A percentile compares a stretch with the other conserved stretches of the same genome.
Conservation (phyloP, 2,113 vertebrate species). For the Macrotis lagotis region DNA sequence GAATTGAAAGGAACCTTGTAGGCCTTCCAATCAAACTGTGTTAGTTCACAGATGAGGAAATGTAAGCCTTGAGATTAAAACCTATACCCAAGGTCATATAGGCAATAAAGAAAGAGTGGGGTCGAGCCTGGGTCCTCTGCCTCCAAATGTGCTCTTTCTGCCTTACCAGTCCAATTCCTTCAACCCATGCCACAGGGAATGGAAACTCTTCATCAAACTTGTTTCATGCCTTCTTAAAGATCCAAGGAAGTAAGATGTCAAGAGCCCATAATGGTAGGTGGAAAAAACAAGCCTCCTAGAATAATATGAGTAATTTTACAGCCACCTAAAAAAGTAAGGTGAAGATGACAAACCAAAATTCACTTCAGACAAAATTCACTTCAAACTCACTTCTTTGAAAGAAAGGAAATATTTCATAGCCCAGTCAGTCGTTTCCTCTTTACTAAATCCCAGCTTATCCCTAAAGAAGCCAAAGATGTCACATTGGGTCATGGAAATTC, state of each 20-base stretch:
- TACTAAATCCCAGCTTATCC: background rate
- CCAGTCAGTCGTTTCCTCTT: background rate
- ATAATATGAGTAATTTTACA: background rate
- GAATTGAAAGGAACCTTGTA: background rate
- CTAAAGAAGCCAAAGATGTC: background rate
- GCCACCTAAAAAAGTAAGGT: too few relatives aligned
- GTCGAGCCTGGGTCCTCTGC: background rate
- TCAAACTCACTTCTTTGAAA: too few relatives aligned
- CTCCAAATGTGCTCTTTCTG: background rate
- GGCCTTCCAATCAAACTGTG: background rate
- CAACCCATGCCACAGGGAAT: background rate
- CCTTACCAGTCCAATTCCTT: background rate
- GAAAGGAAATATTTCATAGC: background rate
- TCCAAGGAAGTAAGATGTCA: background rate
- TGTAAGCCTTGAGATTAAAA: background rate
- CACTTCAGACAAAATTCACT: background rate
- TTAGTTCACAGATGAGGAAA: background rate
- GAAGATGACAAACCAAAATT: background rate
- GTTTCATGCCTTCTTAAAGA: background rate
- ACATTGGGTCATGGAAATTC: background rate
- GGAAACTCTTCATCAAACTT: background rate
- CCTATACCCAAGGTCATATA: background rate
- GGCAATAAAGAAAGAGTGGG: background rate
- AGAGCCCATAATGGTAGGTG: background rate
- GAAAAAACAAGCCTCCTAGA: background rate